Conservation (phyloP, 2,113 vertebrate species). For the Pelusios castaneus region DNA sequence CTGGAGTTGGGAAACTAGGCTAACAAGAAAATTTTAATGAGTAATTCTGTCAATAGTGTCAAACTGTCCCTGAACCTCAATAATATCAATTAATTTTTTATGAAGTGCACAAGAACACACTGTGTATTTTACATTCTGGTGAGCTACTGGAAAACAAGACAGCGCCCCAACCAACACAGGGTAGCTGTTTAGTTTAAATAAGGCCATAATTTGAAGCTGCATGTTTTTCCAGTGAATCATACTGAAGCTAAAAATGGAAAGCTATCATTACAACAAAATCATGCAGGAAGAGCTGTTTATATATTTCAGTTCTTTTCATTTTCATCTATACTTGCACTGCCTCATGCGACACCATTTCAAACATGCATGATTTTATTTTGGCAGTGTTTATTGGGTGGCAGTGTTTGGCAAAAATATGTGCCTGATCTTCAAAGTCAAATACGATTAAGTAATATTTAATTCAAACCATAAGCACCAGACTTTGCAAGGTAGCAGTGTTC, state of each 20-base stretch:
- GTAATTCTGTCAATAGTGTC: background rate
- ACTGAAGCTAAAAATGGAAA: constrained; percentile 69
- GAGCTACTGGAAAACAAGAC: constrained; percentile 1
- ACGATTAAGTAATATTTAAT: background rate
- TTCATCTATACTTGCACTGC: background rate
- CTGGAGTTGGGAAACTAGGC: background rate
- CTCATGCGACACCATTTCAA: background rate
- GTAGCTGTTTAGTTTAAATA: constrained; percentile 71
- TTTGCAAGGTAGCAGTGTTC: background rate
- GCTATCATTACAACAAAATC: constrained; percentile 49
- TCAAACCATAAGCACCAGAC: background rate
- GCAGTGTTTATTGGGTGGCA: background rate
- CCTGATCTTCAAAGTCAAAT: background rate
- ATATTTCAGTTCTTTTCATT: background rate
- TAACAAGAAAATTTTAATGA: background rate
- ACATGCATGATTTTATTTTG: background rate
- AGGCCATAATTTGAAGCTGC: constrained; percentile 78
- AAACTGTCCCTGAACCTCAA: background rate
- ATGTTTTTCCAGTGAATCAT: constrained; percentile 80
- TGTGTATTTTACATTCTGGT: background rate
- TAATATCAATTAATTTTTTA: background rate
- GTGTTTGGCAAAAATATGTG: background rate
- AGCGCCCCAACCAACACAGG: background rate
- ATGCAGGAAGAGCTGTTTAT: background rate
- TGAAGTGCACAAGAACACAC: background rate